These are phyloP conservation scores for Calycopis cecrops DNA, from an alignment of 1,140 invertebrate species.

Conservation along the genomic window DNA sequence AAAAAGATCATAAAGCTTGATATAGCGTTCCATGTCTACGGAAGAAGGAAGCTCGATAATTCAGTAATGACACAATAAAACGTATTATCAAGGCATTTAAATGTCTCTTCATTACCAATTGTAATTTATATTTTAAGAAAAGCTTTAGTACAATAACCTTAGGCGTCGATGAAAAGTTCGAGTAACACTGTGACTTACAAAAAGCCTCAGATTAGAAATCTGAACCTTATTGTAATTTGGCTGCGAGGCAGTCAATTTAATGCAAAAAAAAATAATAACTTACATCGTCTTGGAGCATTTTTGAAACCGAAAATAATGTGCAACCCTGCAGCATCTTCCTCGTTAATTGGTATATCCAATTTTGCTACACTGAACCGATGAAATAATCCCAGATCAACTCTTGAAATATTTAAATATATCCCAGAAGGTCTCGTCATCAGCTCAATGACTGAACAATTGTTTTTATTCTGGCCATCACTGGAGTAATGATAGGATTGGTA, in stretches of 20 bases:
- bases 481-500: constrained; percentile 55
- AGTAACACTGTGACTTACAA: too few relatives aligned
- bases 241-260: neutral
- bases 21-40: too few relatives aligned
- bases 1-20: constrained; percentile 18
- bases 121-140: too few relatives aligned
- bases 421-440: constrained; percentile 39
- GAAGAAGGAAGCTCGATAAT: too few relatives aligned
- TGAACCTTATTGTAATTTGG: too few relatives aligned
- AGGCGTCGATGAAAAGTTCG: too few relatives aligned
- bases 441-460: constrained; percentile 53
- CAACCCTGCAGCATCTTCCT: constrained; percentile 39
- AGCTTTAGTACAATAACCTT: too few relatives aligned
- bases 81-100: too few relatives aligned
- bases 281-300: constrained; percentile 55
- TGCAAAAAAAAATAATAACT: constrained; percentile 25
- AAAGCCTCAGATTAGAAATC: too few relatives aligned
- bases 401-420: constrained; percentile 54
- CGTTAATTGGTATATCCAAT: constrained; percentile 36
- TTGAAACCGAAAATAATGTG: constrained; percentile 41
- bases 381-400: constrained; percentile 53
- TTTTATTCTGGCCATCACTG: constrained; percentile 46
- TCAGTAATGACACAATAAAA: too few relatives aligned
- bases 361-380: constrained; percentile 53
- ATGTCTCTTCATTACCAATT: too few relatives aligned